Base-by-base conservation (phyloP, 2,888 invertebrate species). In the Caenorhabditis sulstoni region DNA sequence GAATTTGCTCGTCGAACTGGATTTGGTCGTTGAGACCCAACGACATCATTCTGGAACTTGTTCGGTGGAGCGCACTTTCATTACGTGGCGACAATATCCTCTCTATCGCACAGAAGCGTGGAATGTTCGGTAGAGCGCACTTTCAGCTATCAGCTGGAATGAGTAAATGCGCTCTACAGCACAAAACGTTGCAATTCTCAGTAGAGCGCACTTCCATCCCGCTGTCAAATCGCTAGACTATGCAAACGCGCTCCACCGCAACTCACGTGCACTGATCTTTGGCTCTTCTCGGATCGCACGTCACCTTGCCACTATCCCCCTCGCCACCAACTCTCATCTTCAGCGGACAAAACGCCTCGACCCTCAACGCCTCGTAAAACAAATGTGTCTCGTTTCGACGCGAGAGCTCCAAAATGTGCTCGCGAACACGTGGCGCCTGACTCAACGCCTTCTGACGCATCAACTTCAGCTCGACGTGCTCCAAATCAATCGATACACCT, bases 261-360 rank as follows among this genome's bases (percentile, higher is more conserved):
- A 64, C 64, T 37, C 57, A 73, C 73, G 73, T 73, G 58, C 73
- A 73, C n/a, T n/a, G 64, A 3, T 20, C 18, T 22, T 11, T 57
- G 1, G 58, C 64, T 9, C 22, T 57, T 8, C 22, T 57, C 20
- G 73, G 73, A 64, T 73, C 64, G 44, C 73, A 73, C 9, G 58
- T 45, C 35, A 73, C 73, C 23, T 80, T 80, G 14, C 80, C 80
- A 47, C 80, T 73, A 22, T 80, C 80, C 0, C 67, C 76, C 1
- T 16, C 53, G 22, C 70, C 76, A 35, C 80, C 80, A 45, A 80
- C 47, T 39, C 59, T 44, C 22, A 80, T 23, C 50, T 66, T 66
- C 5, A 64, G 45, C 9, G 66, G 47, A 52, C 80, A 80, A 61
- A 65, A 71, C 18, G 65, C 52, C 29, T 77, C 64, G 1, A 22